Conservation (phyloP, 2,113 vertebrate genomes). For the Thinocorus orbignyianus region DNA sequence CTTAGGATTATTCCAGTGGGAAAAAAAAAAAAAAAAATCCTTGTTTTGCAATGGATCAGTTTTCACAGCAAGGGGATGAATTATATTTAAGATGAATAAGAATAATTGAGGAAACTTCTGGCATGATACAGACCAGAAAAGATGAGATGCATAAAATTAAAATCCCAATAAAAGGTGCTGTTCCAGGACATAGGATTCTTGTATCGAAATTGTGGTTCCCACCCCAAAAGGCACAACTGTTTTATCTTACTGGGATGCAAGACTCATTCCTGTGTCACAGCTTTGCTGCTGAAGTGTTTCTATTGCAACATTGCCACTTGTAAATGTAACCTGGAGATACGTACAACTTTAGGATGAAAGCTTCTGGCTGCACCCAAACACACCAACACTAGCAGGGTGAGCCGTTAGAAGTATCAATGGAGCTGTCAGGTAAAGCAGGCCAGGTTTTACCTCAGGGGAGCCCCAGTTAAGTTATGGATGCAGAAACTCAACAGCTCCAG, state of each 20-base stretch:
- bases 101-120: neutral
- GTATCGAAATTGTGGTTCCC: neutral
- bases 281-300: neutral
- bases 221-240: neutral
- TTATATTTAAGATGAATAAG: neutral
- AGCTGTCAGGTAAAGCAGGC: neutral
- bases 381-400: neutral
- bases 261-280: neutral
- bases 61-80: neutral
- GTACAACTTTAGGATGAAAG: neutral
- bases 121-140: neutral
- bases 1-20: neutral
- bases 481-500: neutral
- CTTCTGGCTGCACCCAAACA: neutral
- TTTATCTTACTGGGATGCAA: neutral
- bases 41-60: neutral
- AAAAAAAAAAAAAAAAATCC: neutral
- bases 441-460: neutral
- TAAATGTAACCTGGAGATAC: neutral
- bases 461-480: neutral
- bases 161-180: neutral
- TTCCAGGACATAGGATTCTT: neutral
- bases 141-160: neutral
- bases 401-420: fast-evolving
- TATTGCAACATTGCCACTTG: neutral